Evolutionary conservation across 2,113 vertebrate genomes (phyloP).

Genomic region (Phainopepla nitens): DNA sequence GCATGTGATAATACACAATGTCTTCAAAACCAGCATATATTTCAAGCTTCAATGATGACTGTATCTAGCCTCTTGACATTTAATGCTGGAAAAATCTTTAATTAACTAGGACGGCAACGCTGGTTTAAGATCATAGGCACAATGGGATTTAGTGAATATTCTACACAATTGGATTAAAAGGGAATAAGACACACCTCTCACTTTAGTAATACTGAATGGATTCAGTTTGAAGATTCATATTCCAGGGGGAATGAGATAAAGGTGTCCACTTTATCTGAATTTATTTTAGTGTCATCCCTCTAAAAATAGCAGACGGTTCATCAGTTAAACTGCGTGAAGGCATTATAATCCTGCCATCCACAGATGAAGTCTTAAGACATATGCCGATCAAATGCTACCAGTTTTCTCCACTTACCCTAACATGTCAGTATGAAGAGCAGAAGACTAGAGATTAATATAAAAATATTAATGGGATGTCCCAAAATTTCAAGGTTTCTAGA

Average conservation of each 20-base stretch:
- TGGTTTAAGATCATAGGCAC: background rate
- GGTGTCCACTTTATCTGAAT: background rate
- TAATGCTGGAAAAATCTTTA: conserved; percentile 22
- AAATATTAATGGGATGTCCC: background rate
- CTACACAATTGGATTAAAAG: conserved; percentile 36
- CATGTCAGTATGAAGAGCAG: background rate
- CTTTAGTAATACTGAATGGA: background rate
- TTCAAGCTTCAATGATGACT: background rate
- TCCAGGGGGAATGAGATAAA: background rate
- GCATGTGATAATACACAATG: conserved; percentile 21
- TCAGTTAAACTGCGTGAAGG: background rate
- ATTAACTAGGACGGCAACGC: conserved; percentile 13
- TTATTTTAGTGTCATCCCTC: background rate
- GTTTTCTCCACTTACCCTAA: background rate
- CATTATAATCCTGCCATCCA: background rate
- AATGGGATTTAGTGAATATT: conserved; percentile 28
- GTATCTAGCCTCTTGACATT: conserved; percentile 16
- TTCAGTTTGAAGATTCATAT: background rate
- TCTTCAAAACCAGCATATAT: background rate
- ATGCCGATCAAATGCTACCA: background rate
- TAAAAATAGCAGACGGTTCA: background rate
- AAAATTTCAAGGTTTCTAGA: background rate
- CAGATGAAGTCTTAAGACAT: background rate
- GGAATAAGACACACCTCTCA: background rate
- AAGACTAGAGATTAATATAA: background rate